Percentiles rank a stretch among this genome's conserved stretches.
Conservation (phyloP, 2,113 vertebrate genomes). For the Psilopogon haemacephalus region DNA sequence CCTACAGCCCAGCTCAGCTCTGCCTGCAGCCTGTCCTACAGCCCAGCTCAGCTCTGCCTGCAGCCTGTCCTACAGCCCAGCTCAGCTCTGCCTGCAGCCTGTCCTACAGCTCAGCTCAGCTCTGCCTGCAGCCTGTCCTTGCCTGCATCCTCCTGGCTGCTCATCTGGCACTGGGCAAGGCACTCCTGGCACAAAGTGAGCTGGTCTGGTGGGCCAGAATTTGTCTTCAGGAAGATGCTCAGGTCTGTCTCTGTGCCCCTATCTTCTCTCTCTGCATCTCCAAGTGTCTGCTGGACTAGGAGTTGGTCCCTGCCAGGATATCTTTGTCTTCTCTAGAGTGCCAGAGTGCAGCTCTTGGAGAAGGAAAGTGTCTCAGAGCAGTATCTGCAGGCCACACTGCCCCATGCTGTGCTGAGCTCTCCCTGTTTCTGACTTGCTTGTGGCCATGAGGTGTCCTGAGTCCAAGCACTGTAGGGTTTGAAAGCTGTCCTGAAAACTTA, state of each 20-base stretch:
- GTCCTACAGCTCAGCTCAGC: accelerated
- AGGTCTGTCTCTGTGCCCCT: accelerated
- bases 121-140: no score
- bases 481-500: not conserved
- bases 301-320: accelerated
- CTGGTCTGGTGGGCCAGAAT: accelerated
- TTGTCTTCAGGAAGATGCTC: not conserved
- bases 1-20: no score
- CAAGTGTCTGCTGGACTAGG: accelerated
- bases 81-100: no score
- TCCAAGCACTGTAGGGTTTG: not conserved
- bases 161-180: accelerated
- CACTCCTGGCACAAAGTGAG: not conserved
- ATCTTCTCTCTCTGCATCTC: not conserved
- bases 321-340: not conserved
- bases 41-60: no score
- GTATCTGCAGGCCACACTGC: not conserved
- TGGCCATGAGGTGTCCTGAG: not conserved
- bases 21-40: no score
- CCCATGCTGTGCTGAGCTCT: not conserved
- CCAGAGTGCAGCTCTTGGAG: not conserved
- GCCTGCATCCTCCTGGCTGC: not conserved
- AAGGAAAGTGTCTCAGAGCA: not conserved
- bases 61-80: no score
- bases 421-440: not conserved